Evolutionary conservation across 2,113 vertebrate species (phyloP).

Genomic region (Toxotes jaculatrix): DNA sequence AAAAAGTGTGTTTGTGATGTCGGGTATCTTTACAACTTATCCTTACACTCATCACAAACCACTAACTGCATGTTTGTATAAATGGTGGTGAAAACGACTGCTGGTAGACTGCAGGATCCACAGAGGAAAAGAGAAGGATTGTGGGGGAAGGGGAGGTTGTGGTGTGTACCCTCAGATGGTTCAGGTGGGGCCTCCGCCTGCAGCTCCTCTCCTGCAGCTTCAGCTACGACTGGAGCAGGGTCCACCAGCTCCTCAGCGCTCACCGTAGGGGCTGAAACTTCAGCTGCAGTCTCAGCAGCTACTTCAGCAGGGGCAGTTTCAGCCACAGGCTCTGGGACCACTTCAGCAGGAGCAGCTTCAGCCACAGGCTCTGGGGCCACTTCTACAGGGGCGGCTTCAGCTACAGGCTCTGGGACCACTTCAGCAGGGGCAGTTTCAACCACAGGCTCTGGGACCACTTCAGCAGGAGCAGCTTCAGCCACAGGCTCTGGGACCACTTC

Average conservation of each 20-base stretch:
- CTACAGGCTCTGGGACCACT: neutral
- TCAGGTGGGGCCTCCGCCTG: constrained; percentile 57
- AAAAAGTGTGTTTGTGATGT: constrained; percentile 49
- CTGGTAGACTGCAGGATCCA: constrained; percentile 57
- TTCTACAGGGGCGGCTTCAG: constrained; percentile 6
- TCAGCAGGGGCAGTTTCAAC: neutral
- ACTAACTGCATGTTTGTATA: neutral
- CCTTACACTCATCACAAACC: constrained; percentile 41
- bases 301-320: neutral
- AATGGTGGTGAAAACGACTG: constrained; percentile 26
- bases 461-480: neutral
- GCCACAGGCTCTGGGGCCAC: neutral
- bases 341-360: neutral
- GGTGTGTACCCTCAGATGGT: constrained; percentile 77
- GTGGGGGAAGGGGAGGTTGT: constrained; percentile 44
- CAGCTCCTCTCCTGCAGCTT: constrained; percentile 68
- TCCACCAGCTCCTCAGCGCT: constrained; percentile 62
- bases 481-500: constrained; percentile 1
- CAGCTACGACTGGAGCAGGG: constrained; percentile 46
- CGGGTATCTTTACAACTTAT: constrained; percentile 42
- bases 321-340: neutral
- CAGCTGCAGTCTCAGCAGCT: constrained; percentile 30
- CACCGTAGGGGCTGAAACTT: constrained; percentile 29
- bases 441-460: neutral
- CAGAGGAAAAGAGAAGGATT: constrained; percentile 60